These are phyloP conservation scores for Rhea pennata DNA, from an alignment of 2,113 vertebrate genomes.

Conservation along the genomic window DNA sequence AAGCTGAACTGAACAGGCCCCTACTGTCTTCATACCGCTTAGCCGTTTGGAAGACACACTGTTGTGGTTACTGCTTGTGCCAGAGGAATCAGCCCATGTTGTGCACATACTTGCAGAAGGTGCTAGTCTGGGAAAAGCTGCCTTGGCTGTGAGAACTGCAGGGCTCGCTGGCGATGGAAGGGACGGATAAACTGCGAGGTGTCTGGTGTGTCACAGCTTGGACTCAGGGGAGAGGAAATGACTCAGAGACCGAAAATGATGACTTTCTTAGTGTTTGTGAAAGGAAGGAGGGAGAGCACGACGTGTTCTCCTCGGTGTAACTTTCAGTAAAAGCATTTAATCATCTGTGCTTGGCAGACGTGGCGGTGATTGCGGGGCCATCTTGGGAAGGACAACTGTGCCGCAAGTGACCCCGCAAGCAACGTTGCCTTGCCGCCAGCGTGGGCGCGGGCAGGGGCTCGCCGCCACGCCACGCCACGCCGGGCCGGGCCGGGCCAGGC, in stretches of 20 bases:
- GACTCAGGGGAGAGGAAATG: slow-evolving; percentile 3
- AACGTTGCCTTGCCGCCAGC: neutral
- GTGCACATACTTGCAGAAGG: accelerated
- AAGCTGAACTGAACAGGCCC: accelerated
- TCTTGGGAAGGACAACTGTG: neutral
- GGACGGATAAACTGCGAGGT: neutral
- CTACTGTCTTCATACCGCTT: accelerated
- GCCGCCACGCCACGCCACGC: too few relatives aligned
- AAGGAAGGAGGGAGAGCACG: neutral
- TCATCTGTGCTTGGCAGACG: neutral
- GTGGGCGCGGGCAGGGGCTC: accelerated
- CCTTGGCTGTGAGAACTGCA: neutral
- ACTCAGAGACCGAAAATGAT: neutral
- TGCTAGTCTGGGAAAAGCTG: neutral
- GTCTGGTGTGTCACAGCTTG: neutral
- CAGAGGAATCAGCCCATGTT: accelerated
- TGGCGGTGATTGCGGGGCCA: accelerated
- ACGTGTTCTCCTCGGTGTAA: accelerated
- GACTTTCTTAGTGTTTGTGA: neutral
- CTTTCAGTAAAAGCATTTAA: neutral
- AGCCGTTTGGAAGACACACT: too few relatives aligned
- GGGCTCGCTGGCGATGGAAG: accelerated
- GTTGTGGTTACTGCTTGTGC: neutral
- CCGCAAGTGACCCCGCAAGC: too few relatives aligned
- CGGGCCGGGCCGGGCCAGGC: too few relatives aligned